Evolutionary conservation across 1,140 invertebrate genomes (phyloP).

Genomic region (Coelopa frigida): DNA sequence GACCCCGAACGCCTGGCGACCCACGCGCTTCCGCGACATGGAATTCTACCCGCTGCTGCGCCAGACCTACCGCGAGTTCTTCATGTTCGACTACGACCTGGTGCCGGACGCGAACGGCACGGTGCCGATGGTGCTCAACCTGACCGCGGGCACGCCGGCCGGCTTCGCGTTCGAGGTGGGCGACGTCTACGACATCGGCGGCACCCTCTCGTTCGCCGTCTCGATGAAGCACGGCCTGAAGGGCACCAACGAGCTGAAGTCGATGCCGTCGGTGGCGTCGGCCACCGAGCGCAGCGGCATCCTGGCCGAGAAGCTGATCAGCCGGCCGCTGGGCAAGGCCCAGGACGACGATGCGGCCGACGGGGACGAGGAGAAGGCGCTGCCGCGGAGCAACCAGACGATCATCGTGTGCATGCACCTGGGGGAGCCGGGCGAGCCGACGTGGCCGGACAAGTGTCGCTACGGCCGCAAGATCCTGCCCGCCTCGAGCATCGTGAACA

Average conservation of each 20-base stretch:
- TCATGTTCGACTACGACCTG: slow-evolving; percentile 63
- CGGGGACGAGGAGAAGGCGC: not conserved
- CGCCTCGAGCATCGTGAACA: slow-evolving; percentile 53
- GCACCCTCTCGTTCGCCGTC: slow-evolving; percentile 57
- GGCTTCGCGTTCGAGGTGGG: slow-evolving; percentile 58
- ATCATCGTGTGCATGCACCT: slow-evolving; percentile 55
- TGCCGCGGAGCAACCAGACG: slow-evolving; percentile 38
- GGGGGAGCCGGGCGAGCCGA: slow-evolving; percentile 48
- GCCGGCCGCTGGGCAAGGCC: slow-evolving; percentile 17
- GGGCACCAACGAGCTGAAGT: slow-evolving; percentile 44
- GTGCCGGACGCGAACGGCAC: slow-evolving; percentile 51
- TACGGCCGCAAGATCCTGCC: slow-evolving; percentile 47
- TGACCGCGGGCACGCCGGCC: slow-evolving; percentile 53
- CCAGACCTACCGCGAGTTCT: slow-evolving; percentile 62
- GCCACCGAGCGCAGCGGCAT: slow-evolving; percentile 23
- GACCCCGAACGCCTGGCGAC: slow-evolving; percentile 24
- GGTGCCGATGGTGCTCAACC: slow-evolving; percentile 55
- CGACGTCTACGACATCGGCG: slow-evolving; percentile 62
- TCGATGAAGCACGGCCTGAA: slow-evolving; percentile 53
- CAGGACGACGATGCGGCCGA: slow-evolving; percentile 12
- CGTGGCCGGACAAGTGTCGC: slow-evolving; percentile 50
- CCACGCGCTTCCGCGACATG: slow-evolving; percentile 26
- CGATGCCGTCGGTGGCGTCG: slow-evolving; percentile 15
- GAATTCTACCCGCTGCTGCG: slow-evolving; percentile 51
- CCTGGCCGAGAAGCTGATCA: slow-evolving; percentile 31